Percentiles rank a stretch among this genome's conserved stretches.
Evolutionary conservation across 2,797 vertebrate species (phyloP).

Genomic region (Zonotrichia albicollis): DNA sequence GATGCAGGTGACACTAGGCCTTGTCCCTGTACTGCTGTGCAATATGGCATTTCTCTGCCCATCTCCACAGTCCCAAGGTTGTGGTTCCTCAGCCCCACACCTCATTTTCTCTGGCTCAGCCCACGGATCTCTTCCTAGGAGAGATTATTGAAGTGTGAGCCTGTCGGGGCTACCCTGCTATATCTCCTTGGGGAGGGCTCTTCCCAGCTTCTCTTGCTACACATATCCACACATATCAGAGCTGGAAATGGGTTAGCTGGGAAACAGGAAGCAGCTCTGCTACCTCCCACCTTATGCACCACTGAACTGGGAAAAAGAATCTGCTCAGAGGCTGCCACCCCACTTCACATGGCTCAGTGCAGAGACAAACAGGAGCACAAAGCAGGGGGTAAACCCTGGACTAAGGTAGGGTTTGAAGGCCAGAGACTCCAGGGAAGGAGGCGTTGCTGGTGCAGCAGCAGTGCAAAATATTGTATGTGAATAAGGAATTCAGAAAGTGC

Average conservation of each 20-base stretch:
- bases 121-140: background rate
- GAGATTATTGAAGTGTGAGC: background rate
- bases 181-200: background rate
- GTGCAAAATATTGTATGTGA: background rate
- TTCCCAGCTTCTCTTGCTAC: background rate
- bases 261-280: background rate
- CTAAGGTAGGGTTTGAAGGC: background rate
- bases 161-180: background rate
- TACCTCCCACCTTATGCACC: background rate
- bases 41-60: background rate
- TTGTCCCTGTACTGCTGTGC: background rate
- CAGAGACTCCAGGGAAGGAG: background rate
- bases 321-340: background rate
- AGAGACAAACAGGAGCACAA: background rate
- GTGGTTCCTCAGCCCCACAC: rapidly evolving
- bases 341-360: background rate
- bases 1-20: background rate
- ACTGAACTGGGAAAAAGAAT: background rate
- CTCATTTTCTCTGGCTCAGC: background rate
- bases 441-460: background rate
- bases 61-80: background rate
- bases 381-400: background rate
- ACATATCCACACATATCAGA: background rate
- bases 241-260: background rate
- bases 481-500: background rate